Evolutionary conservation across 2,113 vertebrate genomes (phyloP).

Genomic region (Thryonomys swinderianus): DNA sequence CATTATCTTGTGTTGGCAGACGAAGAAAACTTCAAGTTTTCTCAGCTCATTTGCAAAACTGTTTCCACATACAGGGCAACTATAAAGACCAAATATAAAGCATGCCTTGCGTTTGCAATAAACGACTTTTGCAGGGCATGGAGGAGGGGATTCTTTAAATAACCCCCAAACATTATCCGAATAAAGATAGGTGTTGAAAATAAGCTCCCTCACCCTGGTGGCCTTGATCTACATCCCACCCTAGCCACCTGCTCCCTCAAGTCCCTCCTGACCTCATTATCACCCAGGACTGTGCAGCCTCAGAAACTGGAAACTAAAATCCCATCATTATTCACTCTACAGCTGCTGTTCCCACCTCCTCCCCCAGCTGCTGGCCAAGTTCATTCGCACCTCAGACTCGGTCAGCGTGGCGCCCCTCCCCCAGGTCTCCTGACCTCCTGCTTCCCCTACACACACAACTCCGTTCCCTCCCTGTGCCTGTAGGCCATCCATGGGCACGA

Average conservation of each 20-base stretch:
- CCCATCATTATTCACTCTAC: not conserved
- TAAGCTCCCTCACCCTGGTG: not conserved
- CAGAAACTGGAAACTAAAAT: not conserved
- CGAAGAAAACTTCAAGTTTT: constrained; percentile 70
- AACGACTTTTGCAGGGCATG: not conserved
- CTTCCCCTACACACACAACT: not conserved
- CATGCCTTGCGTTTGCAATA: not conserved
- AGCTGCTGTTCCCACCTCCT: not conserved
- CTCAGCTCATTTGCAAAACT: constrained; percentile 57
- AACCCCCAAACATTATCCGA: not conserved
- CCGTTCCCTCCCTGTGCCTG: no score
- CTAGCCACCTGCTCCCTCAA: not conserved
- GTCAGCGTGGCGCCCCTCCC: not conserved
- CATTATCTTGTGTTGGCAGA: constrained; percentile 67
- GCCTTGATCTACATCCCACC: not conserved
- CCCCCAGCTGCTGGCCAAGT: not conserved
- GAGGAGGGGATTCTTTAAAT: not conserved
- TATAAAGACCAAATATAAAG: constrained; percentile 69
- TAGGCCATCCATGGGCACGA: not conserved
- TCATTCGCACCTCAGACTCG: not conserved
- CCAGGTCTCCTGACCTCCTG: not conserved
- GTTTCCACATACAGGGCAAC: constrained; percentile 65
- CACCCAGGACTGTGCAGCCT: not conserved
- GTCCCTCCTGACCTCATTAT: constrained; percentile 35
- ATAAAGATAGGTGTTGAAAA: not conserved